phyloP scores from a whole-genome alignment of 2,888 invertebrate genomes.

The Mythimna albipuncta region DNA sequence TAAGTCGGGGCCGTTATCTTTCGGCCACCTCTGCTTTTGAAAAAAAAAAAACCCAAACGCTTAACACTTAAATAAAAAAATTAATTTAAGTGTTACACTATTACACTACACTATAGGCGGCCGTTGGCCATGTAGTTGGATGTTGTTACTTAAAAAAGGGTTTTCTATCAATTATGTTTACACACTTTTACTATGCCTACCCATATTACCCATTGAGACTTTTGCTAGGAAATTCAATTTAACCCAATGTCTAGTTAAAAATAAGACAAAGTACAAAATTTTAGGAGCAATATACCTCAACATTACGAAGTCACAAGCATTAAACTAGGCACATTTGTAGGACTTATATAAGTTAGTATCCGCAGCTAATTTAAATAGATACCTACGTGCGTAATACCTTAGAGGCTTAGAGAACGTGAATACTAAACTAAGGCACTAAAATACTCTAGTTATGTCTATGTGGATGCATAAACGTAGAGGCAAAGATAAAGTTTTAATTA shows the following conservation, averaged over 20 bases:
- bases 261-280: not conserved
- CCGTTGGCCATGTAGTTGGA: no score
- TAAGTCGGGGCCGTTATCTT: no score
- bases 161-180: not conserved
- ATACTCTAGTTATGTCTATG: conserved; percentile 3
- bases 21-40: no score
- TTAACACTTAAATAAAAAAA: no score
- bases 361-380: conserved; percentile 29
- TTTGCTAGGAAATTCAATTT: not conserved
- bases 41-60: no score
- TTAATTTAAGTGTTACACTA: no score
- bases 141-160: no score
- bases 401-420: conserved; percentile 17
- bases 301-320: not conserved
- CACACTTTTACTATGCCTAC: not conserved
- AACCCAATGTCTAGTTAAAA: not conserved
- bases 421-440: conserved; percentile 34
- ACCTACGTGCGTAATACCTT: conserved; percentile 9
- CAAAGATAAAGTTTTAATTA: conserved; percentile 41
- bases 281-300: conserved; percentile 1
- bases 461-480: conserved; percentile 9
- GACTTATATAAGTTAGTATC: conserved; percentile 3
- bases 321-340: conserved; percentile 18
- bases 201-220: not conserved
- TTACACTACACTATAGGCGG: no score